Conservation (phyloP, 2,113 vertebrate genomes). For the Colinus virginianus region DNA sequence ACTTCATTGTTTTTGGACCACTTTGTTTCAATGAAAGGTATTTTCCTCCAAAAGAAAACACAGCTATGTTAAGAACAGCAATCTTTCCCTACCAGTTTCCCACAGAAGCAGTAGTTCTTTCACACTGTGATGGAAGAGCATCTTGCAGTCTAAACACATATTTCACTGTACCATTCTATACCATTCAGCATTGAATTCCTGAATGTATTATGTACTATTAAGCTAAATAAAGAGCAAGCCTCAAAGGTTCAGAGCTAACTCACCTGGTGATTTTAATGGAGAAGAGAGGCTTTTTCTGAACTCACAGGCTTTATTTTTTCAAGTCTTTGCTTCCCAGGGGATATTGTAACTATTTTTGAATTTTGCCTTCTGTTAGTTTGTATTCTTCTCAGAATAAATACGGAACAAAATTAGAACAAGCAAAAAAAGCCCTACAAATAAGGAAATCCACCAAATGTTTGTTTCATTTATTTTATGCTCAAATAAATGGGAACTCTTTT, state of each 20-base stretch:
- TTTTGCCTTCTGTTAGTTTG: neutral
- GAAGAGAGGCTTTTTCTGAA: neutral
- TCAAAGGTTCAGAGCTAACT: slow-evolving; percentile 5
- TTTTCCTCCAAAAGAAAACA: neutral
- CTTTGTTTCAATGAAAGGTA: neutral
- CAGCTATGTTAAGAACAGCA: neutral
- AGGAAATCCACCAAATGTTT: neutral
- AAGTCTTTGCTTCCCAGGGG: neutral
- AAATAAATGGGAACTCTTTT: neutral
- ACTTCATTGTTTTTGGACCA: neutral
- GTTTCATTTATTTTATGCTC: neutral
- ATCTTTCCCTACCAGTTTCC: neutral
- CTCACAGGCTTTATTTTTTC: neutral
- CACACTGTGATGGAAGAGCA: neutral
- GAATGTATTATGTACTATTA: neutral
- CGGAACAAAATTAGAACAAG: neutral
- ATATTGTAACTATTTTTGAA: neutral
- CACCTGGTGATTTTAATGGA: slow-evolving; percentile 1
- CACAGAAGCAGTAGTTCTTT: neutral
- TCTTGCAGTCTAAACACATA: neutral
- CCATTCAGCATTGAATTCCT: neutral
- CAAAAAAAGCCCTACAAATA: neutral
- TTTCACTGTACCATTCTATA: neutral
- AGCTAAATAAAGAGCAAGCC: neutral
- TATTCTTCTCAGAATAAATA: neutral